Evolutionary conservation across 2,113 vertebrate species (phyloP), one percentile per base, ranked within the genome.

Genomic region (Ailuropoda melanoleuca): DNA sequence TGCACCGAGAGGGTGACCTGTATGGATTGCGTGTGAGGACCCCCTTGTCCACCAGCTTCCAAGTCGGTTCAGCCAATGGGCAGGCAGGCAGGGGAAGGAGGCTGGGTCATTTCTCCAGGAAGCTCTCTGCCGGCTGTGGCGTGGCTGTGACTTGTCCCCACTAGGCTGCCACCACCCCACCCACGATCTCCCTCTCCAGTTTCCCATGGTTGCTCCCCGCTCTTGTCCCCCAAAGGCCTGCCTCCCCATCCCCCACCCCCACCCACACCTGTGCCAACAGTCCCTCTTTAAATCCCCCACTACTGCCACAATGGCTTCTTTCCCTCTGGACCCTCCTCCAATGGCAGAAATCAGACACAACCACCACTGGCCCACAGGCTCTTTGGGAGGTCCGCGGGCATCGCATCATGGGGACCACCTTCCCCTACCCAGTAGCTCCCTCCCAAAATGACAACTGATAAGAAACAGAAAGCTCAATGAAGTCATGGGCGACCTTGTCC

Each of bases 21-120:
- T 0, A 23, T 1, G 14, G 0, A 13, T n/a, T 50, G 3, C 15
- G 4, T 17, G 7, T 46, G 12, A 88, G 48, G 14, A 66, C 23
- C 1, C 66, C 60, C 81, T 14, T 1, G 12, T 14, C 50, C 26
- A 9, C 66, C 21, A 48, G 37, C 50, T 58, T n/a, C 18, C 39
- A 70, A 46, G 62, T 1, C 24, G 14, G 50, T 13, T 31, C 39
- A 58, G 81, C 39, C 82, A 46, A 9, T 2, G 23, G 21, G 19
- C 77, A 21, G 6, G 55, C 15, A 34, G 66, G 23, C 12, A 58
- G n/a, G 31, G 80, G 11, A n/a, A 18, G 0, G 1, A 60, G 87
- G 19, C 5, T 0, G 14, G 29, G 29, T 64, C 62, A 64, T 14
- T 17, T 64, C 29, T 64, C 15, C 29, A 64, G 62, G 62, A 64